Conservation (phyloP, 2,888 invertebrate genomes). For the Leptothorax acervorum region DNA sequence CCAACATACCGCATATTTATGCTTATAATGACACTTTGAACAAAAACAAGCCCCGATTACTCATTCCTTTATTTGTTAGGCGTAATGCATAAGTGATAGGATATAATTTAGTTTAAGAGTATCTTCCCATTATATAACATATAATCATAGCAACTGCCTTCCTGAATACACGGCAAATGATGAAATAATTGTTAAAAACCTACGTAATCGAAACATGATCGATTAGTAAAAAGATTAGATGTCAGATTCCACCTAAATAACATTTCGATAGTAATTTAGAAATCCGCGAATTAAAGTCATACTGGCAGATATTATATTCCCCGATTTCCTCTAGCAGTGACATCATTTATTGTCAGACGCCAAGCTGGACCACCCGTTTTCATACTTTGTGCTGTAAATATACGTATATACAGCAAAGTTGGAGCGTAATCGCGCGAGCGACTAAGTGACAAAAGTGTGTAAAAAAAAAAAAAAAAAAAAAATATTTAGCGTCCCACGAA, state of each 20-base stretch:
- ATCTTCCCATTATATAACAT: not conserved
- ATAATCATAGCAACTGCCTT: conserved; percentile 5
- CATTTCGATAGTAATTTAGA: not conserved
- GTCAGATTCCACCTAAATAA: not conserved
- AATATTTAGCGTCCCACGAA: not conserved
- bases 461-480: not conserved
- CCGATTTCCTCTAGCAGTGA: not conserved
- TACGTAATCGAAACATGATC: not conserved
- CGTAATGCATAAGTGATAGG: not conserved
- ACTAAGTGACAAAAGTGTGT: not conserved
- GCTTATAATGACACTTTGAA: not conserved
- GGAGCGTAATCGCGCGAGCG: not conserved
- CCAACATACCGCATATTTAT: not conserved
- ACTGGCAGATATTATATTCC: not conserved
- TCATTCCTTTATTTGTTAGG: conserved; percentile 23
- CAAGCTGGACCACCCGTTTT: not conserved
- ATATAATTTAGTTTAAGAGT: not conserved
- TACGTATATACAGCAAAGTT: not conserved
- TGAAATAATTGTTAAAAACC: not conserved
- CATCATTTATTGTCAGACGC: not conserved
- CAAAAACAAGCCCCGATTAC: conserved; percentile 12
- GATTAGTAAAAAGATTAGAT: conserved; percentile 26
- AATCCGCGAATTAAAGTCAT: not conserved
- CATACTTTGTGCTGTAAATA: not conserved
- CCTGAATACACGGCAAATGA: not conserved